Evolutionary conservation across 2,797 vertebrate species (phyloP), one percentile per base, ranked within the genome.

Genomic region (Kryptolebias ocellatus): DNA sequence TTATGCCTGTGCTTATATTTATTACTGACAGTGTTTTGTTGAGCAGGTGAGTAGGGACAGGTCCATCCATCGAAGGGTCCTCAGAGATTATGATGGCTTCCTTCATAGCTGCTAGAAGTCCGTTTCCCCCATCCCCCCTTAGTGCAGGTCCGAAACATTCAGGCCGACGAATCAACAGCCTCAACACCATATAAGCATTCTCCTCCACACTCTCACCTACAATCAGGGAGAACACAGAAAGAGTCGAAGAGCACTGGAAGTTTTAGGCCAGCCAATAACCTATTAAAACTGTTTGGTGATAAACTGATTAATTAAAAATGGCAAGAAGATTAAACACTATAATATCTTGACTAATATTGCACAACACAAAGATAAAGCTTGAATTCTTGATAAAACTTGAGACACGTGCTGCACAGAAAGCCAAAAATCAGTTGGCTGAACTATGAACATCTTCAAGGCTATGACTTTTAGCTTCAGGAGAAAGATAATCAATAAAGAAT

Each of bases 111-210:
- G 94, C 93, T 0, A 99, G 90, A 11, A 99, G 94, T 18, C 97
- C 97, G 1, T 96, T 91, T 27, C 96, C 97, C 2, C 95, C 95
- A 72, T 98, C 96, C 10, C 97, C 97, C 76, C 93, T 90, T 66
- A 99, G 78, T 15, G 97, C 96, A 24, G 97, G 97, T 60, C 97
- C 97, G 60, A 99, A 98, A 78, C 97, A 98, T 74, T 99, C 97
- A 0, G 97, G 97, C 2, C 94, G 94, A 60, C 97, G 95, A 85
- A 99, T 99, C 77, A 99, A 92, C 65, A 99, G 73, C 65, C 95
- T 94, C 80, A 99, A 92, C 45, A 98, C 97, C 2, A 97, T 94
- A 5, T 97, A 98, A 17, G 97, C 96, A 4, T 98, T 99, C 78
- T 99, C 97, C 78, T 99, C 97, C 31, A 99, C 96, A 8, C 96